phyloP scores from a whole-genome alignment of 1,140 invertebrate species.

The Drosophila kohkoa region DNA sequence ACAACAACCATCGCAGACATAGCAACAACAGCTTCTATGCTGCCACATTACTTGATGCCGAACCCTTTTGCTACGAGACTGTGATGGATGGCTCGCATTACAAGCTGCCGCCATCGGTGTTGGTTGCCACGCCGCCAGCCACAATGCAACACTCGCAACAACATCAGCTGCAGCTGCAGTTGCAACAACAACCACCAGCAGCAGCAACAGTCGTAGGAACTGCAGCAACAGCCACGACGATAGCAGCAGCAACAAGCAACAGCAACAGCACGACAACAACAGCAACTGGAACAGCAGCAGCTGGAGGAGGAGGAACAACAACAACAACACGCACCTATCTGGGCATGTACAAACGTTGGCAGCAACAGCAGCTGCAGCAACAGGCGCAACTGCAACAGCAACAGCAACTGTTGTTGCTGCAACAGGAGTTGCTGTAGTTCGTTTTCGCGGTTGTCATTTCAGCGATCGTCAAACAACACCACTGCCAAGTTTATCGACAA shows the following conservation, averaged over 20 bases:
- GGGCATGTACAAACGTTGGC: constrained; percentile 76
- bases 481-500: constrained; percentile 30
- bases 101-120: constrained; percentile 22
- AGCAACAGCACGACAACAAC: constrained; percentile 30
- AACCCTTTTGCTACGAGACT: constrained; percentile 66
- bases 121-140: constrained; percentile 30
- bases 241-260: constrained; percentile 38
- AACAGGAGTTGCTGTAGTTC: constrained; percentile 70
- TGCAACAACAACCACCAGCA: constrained; percentile 29
- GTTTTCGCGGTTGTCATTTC: no score
- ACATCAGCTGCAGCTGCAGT: constrained; percentile 46
- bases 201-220: constrained; percentile 13
- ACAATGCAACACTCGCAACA: constrained; percentile 35
- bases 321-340: constrained; percentile 61
- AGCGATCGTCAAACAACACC: constrained; percentile 3
- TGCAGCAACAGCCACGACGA: constrained; percentile 41
- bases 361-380: constrained; percentile 73
- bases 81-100: constrained; percentile 60
- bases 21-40: constrained; percentile 40
- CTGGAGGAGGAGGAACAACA: constrained; percentile 17
- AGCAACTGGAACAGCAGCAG: not conserved
- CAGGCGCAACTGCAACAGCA: constrained; percentile 71
- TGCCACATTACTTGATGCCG: constrained; percentile 61
- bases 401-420: constrained; percentile 70
- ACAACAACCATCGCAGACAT: constrained; percentile 21